Conservation (phyloP, 2,888 invertebrate species). For the Rhingia campestris region DNA sequence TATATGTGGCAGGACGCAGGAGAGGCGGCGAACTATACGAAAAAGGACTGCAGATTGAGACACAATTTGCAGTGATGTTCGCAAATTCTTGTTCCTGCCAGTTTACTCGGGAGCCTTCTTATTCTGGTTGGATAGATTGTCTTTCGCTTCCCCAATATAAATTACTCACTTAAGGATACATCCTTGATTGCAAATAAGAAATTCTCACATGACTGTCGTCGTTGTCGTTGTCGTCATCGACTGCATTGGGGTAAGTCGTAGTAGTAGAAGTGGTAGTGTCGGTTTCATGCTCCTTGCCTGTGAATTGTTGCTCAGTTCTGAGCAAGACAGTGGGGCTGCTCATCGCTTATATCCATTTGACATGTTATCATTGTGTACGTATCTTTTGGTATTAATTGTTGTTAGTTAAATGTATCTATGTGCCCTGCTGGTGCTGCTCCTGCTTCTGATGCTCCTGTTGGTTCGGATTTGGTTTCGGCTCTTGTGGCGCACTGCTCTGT, state of each 20-base stretch:
- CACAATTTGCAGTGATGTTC: conserved; percentile 74
- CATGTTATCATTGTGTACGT: conserved; percentile 74
- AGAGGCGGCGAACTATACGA: conserved; percentile 32
- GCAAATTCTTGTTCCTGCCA: conserved; percentile 74
- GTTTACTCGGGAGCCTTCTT: conserved; percentile 74
- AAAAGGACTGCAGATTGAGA: conserved; percentile 74
- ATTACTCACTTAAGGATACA: conserved; percentile 75
- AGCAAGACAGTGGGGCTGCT: conserved; percentile 68
- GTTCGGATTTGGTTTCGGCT: conserved; percentile 59
- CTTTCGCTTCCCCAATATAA: conserved; percentile 74
- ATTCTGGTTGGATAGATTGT: conserved; percentile 74
- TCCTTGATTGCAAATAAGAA: conserved; percentile 75
- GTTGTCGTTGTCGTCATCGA: conserved; percentile 69
- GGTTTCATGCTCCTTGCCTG: conserved; percentile 68
- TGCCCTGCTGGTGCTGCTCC: conserved; percentile 33
- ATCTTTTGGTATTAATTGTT: conserved; percentile 75
- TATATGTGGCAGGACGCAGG: conserved; percentile 34
- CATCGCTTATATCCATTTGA: conserved; percentile 74
- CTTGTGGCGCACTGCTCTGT: conserved; percentile 45
- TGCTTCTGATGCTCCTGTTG: conserved; percentile 50
- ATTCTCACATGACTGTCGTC: conserved; percentile 75
- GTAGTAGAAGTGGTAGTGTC: conserved; percentile 56
- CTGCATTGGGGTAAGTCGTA: conserved; percentile 35
- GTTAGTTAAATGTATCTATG: conserved; percentile 72
- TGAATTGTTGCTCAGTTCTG: conserved; percentile 69